phyloP scores from a whole-genome alignment of 1,140 invertebrate genomes.

The Ceratosolen fusciceps region DNA sequence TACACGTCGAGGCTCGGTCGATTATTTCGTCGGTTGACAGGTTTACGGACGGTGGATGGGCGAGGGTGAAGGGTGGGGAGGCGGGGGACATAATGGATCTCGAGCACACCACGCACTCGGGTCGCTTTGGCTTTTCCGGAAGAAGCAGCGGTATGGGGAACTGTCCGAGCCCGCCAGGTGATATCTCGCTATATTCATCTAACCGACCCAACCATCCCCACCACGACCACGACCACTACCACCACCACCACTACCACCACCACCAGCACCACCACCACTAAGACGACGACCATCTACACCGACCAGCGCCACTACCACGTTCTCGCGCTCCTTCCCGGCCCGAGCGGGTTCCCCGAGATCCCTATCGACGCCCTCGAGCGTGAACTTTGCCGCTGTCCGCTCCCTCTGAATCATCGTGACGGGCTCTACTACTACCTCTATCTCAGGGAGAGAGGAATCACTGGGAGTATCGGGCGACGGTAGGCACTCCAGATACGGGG shows the following conservation, averaged over 20 bases:
- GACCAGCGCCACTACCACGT: neutral
- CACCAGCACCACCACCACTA: too few relatives aligned
- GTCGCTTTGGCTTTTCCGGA: constrained; percentile 26
- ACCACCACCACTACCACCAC: too few relatives aligned
- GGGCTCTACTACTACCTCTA: too few relatives aligned
- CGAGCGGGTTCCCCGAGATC: neutral
- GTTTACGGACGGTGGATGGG: constrained; percentile 4
- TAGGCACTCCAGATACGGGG: neutral
- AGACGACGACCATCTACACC: too few relatives aligned
- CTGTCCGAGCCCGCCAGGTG: constrained; percentile 22
- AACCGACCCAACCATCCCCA: too few relatives aligned
- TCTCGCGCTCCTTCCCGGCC: too few relatives aligned
- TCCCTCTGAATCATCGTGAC: constrained; percentile 36
- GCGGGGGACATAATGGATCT: constrained; percentile 24
- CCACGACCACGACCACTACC: too few relatives aligned
- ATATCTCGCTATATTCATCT: constrained; percentile 28
- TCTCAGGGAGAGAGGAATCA: neutral
- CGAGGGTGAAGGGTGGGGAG: too few relatives aligned
- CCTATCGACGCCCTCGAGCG: constrained; percentile 40
- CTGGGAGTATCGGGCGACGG: neutral
- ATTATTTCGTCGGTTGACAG: constrained; percentile 41
- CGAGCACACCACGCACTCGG: neutral
- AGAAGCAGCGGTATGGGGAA: constrained; percentile 21
- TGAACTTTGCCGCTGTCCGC: constrained; percentile 19
- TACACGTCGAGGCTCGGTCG: neutral